A percentile compares a stretch with the other conserved stretches of the same genome.
phyloP scores from a whole-genome alignment of 37 sponge, comb jelly and placozoan species.

The Mnemiopsis leidyi region DNA sequence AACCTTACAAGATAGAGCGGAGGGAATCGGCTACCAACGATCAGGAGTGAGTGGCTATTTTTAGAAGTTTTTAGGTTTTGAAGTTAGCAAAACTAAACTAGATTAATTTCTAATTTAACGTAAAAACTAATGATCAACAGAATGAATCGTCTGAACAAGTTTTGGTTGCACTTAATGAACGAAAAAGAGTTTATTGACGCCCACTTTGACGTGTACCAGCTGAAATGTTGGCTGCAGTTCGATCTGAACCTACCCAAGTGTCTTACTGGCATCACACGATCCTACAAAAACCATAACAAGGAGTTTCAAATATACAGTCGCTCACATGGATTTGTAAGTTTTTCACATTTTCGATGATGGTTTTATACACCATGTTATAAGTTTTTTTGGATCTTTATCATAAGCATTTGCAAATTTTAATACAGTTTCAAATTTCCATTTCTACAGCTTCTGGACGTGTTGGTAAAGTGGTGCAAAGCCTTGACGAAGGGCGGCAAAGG shows the following conservation, averaged over 20 bases:
- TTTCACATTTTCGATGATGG: no score
- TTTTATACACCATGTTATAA: no score
- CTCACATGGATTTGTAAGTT: conserved; percentile 53
- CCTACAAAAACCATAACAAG: neutral
- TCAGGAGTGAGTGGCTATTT: conserved; percentile 52
- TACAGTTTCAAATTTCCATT: neutral
- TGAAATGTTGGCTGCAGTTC: conserved; percentile 63
- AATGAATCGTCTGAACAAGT: conserved; percentile 25
- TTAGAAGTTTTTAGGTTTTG: no score
- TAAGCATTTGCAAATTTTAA: no score
- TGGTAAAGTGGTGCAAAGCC: conserved; percentile 14
- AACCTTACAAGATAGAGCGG: conserved; percentile 13
- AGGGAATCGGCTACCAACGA: neutral
- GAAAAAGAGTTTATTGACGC: conserved; percentile 17
- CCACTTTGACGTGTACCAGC: conserved; percentile 10
- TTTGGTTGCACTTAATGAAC: neutral
- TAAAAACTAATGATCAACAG: no score
- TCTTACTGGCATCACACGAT: neutral
- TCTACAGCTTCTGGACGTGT: conserved; percentile 17
- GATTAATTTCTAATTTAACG: no score
- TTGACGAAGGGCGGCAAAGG: neutral
- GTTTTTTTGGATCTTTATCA: no score
- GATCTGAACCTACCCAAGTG: conserved; percentile 44
- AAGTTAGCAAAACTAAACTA: no score
- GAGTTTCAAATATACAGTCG: conserved; percentile 47